Conservation (phyloP, 2,113 vertebrate species). For the Elgaria multicarinata region DNA sequence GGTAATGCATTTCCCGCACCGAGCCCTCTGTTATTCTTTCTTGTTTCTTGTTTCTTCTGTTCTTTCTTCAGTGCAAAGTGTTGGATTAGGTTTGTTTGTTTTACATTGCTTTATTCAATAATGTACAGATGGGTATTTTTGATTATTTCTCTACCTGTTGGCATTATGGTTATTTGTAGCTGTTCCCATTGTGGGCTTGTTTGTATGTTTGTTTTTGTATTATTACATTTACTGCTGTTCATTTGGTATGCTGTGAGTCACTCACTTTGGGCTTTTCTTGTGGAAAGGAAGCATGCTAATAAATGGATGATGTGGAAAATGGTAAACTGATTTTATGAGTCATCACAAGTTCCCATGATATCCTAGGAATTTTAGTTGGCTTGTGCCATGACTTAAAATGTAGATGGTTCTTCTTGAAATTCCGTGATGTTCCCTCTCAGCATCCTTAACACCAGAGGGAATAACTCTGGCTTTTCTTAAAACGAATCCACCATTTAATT, state of each 20-base stretch:
- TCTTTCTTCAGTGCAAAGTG: too few species aligned
- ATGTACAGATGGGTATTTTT: too few species aligned
- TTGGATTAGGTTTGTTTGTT: too few species aligned
- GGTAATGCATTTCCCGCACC: too few species aligned
- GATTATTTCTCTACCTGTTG: background rate
- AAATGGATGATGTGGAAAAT: background rate
- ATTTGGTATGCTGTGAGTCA: background rate
- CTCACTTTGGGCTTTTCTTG: background rate
- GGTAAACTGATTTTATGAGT: background rate
- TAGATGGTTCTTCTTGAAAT: background rate
- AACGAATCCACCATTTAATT: slow-evolving; percentile 71
- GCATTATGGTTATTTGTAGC: background rate
- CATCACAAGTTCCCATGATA: background rate
- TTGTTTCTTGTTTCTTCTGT: too few species aligned
- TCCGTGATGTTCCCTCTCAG: background rate
- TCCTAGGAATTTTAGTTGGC: background rate
- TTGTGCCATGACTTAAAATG: background rate
- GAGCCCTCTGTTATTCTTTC: too few species aligned
- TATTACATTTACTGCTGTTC: background rate
- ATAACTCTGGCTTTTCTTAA: slow-evolving; percentile 22
- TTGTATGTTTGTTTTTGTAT: too few species aligned
- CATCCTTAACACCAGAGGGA: slow-evolving; percentile 15
- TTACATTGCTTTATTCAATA: too few species aligned
- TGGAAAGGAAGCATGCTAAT: background rate
- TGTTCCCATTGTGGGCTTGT: background rate